Conservation (phyloP, 53 echinoderm and acorn worm genomes). For the Henricia sp. region DNA sequence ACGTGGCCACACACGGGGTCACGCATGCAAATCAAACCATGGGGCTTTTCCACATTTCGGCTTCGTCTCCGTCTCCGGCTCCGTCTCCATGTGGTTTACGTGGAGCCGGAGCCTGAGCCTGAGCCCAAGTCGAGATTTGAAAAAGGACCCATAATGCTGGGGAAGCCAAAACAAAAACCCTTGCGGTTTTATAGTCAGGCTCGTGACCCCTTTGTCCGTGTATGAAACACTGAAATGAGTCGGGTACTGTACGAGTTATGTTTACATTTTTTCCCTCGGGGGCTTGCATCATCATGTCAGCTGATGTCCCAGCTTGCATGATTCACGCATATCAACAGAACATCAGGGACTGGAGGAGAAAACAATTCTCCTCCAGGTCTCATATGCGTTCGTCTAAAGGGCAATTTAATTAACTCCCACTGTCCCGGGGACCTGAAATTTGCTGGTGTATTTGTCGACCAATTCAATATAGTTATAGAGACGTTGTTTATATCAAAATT, state of each 20-base stretch:
- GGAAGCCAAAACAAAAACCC: slow-evolving; percentile 40
- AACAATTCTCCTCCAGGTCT: background rate
- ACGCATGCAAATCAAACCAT: slow-evolving; percentile 32
- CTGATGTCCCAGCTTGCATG: too few species aligned
- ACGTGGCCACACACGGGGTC: background rate
- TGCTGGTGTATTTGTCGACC: too few species aligned
- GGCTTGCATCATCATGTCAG: background rate
- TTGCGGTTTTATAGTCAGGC: slow-evolving; percentile 41
- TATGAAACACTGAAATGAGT: background rate
- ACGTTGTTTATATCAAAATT: too few species aligned
- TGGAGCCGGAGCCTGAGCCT: too few species aligned
- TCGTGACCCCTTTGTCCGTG: too few species aligned
- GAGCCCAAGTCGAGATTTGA: too few species aligned
- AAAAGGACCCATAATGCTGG: slow-evolving; percentile 16
- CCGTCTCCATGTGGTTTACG: too few species aligned
- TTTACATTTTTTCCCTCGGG: background rate
- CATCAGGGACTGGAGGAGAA: background rate
- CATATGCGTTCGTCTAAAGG: background rate
- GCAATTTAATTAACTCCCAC: slow-evolving; percentile 1
- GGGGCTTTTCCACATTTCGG: too few species aligned
- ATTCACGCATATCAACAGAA: background rate
- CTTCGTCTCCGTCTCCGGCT: too few species aligned
- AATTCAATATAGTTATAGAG: too few species aligned
- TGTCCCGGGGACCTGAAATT: background rate
- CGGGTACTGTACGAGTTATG: slow-evolving; percentile 13